These are phyloP conservation scores for Chrysocyon brachyurus DNA, from an alignment of 2,797 vertebrate genomes.

Conservation along the genomic window DNA sequence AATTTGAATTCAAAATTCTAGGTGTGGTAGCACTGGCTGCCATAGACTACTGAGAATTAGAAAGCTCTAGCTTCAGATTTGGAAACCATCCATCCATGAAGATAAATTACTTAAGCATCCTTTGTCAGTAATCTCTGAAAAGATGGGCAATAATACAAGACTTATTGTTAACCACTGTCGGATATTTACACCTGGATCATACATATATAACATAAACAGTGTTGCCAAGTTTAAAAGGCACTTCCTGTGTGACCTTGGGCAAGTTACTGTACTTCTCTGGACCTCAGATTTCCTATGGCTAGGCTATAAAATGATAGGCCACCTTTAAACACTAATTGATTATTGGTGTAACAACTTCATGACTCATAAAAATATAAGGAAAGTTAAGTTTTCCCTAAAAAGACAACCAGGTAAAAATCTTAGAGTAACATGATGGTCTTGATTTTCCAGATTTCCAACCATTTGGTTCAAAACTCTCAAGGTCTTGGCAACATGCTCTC, in stretches of 20 bases:
- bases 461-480: slow-evolving; percentile 76
- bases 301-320: background rate
- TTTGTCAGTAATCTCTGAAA: background rate
- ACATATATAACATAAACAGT: accelerated
- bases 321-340: background rate
- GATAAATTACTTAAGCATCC: background rate
- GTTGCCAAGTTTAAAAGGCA: background rate
- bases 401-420: slow-evolving; percentile 37
- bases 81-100: background rate
- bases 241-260: background rate
- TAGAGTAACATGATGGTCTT: background rate
- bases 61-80: background rate
- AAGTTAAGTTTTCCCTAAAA: background rate
- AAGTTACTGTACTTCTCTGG: background rate
- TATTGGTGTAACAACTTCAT: background rate
- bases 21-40: background rate
- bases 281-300: background rate
- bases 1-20: background rate
- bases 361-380: slow-evolving; percentile 51
- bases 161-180: background rate
- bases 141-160: background rate
- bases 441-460: slow-evolving; percentile 83
- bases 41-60: background rate
- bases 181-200: background rate
- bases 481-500: slow-evolving; percentile 80